Base-by-base conservation (phyloP, 1,140 invertebrate species). In the Drusus annulatus region DNA sequence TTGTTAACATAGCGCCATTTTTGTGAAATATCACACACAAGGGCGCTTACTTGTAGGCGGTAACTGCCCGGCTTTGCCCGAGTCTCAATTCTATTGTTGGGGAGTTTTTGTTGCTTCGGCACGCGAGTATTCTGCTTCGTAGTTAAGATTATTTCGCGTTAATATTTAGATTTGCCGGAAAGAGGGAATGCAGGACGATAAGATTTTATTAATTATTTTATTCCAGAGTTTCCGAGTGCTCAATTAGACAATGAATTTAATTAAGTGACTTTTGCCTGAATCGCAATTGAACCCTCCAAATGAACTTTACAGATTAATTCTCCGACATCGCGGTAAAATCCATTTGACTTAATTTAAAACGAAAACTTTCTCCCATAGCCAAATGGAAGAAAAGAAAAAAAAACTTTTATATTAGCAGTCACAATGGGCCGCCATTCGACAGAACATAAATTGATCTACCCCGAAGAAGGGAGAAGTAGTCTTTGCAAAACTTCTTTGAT, bases 381-480 rank as follows among this genome's bases (percentile, higher is more conserved):
- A 62, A 79, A 71, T 60, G 63, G 60, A 19, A 69, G 54, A 74
- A 79, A 81, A 50, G 51, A 71, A 65, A 65, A 31, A 81, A 81
- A 81, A 81, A n/a, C 80, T 81, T 81, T 81, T 81, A 81, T 81
- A 81, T 81, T 81, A 81, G 80, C 80, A 81, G 80, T 78, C 80
- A 81, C 80, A 81, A 81, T 81, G 71, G 78, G 63, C 54, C 78
- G 69, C 78, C 52, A 56, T 68, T 58, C 79, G 80, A 52, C 75
- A 28, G 80, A 60, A 81, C 80, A 81, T 81, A 81, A 81, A 81
- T 81, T 81, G 80, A 81, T 81, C 75, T 71, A 81, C 75, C 80
- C 71, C 51, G 68, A 51, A 77, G 69, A 54, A 69, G 68, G 73
- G 58, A 71, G 68, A 51, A 74, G 54, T 15, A 74, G 68, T 50